Evolutionary conservation across 1,140 invertebrate species (phyloP), one percentile per base, ranked within the genome.

Genomic region (Sminthurinus signatus): DNA sequence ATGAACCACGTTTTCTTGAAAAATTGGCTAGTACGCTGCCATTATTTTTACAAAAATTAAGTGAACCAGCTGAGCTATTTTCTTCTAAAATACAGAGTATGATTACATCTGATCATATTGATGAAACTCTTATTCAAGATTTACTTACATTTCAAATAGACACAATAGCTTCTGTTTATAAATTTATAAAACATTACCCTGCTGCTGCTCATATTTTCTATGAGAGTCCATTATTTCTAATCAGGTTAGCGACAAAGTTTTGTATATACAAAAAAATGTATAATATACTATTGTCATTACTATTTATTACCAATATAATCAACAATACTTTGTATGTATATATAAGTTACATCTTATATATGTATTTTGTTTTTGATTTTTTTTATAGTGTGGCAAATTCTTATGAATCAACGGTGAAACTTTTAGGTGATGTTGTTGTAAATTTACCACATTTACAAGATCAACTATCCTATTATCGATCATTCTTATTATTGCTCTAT

Each of bases 1-100:
- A 76, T 31, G 79, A 81, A 60, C 75, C 77, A 8, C 74, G 76
- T 62, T 81, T 81, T 70, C 64, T 74, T 15, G 70, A 79, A 55
- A 79, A 81, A 64, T 67, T 82, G 4, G 52, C 52, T 23, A 66
- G 15, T 2, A 19, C 44, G 2, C 68, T 75, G 31, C 74, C 75
- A 59, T 73, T 77, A 58, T 74, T 75, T 12, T 51, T 78, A 5
- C 50, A 73, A 28, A 68, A 71, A 21, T 71, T 72, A 15, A 21
- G 51, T 36, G 60, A 65, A 21, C 44, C 51, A n/a, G 32, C 36
- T 59, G 48, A 71, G 23, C 59, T 57, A 0, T 44, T 64, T 36
- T 73, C 76, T 5, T 70, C 76, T 21, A 71, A 51, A n/a, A 43
- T 64, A 10, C 23, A 27, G 14, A 48, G 17, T 14, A 60, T 36